Evolutionary conservation across 2,113 vertebrate species (phyloP).

Genomic region (Forbesichthys agassizii): DNA sequence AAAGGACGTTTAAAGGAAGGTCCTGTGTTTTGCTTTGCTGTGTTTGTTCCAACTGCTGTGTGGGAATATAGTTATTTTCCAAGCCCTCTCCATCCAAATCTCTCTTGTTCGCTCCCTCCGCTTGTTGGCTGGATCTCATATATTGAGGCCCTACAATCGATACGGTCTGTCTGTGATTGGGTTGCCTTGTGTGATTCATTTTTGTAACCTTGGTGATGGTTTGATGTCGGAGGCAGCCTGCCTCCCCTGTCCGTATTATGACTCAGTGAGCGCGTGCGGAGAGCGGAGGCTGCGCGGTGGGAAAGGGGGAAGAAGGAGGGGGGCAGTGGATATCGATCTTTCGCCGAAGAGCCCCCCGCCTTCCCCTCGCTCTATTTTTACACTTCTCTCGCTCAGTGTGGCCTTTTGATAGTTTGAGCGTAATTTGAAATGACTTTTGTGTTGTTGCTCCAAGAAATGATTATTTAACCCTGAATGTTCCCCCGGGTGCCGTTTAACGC

Average conservation of each 20-base stretch:
- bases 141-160: slow-evolving; percentile 72
- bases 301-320: slow-evolving; percentile 1
- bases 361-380: slow-evolving; percentile 42
- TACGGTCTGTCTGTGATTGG: slow-evolving; percentile 74
- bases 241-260: slow-evolving; percentile 68
- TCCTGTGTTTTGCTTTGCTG: slow-evolving; percentile 8
- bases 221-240: slow-evolving; percentile 70
- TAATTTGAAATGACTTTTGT: slow-evolving; percentile 52
- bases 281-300: slow-evolving; percentile 41
- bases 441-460: slow-evolving; percentile 55
- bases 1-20: slow-evolving; percentile 55
- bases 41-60: slow-evolving; percentile 42
- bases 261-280: slow-evolving; percentile 70
- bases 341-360: slow-evolving; percentile 58
- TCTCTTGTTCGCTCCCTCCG: slow-evolving; percentile 7
- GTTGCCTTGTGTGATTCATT: slow-evolving; percentile 76
- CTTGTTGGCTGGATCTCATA: slow-evolving; percentile 61
- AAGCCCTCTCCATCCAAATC: slow-evolving; percentile 11
- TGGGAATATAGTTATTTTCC: slow-evolving; percentile 16
- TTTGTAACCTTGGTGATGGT: slow-evolving; percentile 79
- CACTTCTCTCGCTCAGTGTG: slow-evolving; percentile 36
- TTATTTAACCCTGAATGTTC: slow-evolving; percentile 59
- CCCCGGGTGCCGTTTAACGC: slow-evolving; percentile 30
- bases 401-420: slow-evolving; percentile 45
- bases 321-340: slow-evolving; percentile 65